Conservation (phyloP, 2,797 vertebrate species). For the Trichosurus vulpecula region DNA sequence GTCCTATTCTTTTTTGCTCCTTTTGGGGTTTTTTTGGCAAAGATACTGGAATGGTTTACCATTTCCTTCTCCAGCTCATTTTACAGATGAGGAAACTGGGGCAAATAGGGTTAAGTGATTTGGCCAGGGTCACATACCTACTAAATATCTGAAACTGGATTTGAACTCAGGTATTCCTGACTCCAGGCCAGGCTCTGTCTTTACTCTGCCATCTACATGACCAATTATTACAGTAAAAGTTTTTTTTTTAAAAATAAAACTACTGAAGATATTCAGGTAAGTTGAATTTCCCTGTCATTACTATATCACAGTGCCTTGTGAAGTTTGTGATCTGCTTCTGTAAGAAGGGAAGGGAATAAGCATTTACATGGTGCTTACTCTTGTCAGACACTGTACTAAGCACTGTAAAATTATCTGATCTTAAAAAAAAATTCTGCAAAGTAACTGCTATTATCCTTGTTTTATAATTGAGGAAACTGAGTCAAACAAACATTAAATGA, state of each 20-base stretch:
- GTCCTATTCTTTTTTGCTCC: neutral
- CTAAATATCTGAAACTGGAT: neutral
- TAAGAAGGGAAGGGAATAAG: neutral
- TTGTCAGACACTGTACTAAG: neutral
- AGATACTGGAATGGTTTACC: neutral
- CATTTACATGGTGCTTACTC: neutral
- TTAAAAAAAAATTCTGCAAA: neutral
- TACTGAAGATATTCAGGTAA: no score
- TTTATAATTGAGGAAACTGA: neutral
- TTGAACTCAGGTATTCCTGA: neutral
- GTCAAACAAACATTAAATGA: neutral
- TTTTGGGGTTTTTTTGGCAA: neutral
- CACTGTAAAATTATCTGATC: neutral
- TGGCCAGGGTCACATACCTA: neutral
- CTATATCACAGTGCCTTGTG: neutral
- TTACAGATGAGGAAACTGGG: neutral
- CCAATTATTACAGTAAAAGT: neutral
- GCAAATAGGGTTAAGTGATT: neutral
- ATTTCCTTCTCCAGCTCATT: neutral
- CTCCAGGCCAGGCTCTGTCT: neutral
- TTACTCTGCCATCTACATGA: neutral
- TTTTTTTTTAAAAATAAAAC: no score
- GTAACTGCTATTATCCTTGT: neutral
- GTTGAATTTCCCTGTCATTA: neutral
- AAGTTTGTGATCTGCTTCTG: neutral